phyloP scores from a whole-genome alignment of 1,140 invertebrate genomes.

The Heliconius hewitsoni region DNA sequence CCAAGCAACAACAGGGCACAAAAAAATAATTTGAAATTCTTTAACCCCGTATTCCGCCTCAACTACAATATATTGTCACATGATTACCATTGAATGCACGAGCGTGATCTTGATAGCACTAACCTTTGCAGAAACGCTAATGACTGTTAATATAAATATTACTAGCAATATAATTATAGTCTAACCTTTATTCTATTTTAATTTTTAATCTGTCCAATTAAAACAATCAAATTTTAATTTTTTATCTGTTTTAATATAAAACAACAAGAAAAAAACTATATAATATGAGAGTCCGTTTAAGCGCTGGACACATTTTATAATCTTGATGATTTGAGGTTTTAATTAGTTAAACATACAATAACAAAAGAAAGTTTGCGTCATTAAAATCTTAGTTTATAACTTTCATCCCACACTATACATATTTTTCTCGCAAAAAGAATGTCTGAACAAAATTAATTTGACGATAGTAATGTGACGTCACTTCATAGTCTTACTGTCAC shows the following conservation, averaged over 20 bases:
- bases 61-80: neutral
- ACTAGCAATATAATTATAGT: neutral
- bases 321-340: no score
- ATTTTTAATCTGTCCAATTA: neutral
- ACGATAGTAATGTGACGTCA: no score
- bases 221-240: no score
- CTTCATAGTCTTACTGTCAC: no score
- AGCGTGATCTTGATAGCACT: constrained; percentile 8
- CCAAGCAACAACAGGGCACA: no score
- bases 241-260: no score
- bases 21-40: neutral
- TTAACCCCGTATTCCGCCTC: neutral
- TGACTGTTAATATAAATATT: neutral
- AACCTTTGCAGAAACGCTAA: neutral
- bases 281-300: no score
- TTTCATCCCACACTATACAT: neutral
- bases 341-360: no score
- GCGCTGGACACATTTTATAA: no score
- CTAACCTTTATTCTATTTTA: neutral
- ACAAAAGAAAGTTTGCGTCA: neutral
- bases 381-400: neutral
- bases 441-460: neutral
- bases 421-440: neutral
- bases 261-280: no score
- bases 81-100: constrained; percentile 9